phyloP scores from a whole-genome alignment of 1,140 invertebrate genomes.

The Drosophila simulans region DNA sequence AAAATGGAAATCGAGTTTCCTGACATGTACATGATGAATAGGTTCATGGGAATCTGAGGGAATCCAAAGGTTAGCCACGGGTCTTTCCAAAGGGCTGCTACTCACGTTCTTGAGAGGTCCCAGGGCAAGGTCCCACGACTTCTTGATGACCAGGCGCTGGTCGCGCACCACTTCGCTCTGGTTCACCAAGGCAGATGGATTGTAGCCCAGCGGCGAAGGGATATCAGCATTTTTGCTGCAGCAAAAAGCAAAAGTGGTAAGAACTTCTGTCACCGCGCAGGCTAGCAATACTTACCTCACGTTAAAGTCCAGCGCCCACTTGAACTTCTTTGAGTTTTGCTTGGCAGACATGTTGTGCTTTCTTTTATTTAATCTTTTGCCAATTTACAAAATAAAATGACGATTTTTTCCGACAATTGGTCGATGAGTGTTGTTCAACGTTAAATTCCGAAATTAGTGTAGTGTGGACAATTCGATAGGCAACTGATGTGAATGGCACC shows the following conservation, averaged over 20 bases:
- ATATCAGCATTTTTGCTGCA: conserved; percentile 85
- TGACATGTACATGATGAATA: conserved; percentile 99
- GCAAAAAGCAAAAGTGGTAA: conserved; percentile 11
- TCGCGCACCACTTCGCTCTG: conserved; percentile 91
- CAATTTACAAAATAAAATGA: conserved; percentile 40
- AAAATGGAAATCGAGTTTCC: conserved; percentile 99
- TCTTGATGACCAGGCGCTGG: conserved; percentile 94
- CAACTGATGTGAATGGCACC: neutral
- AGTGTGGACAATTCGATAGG: conserved; percentile 21
- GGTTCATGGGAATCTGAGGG: conserved; percentile 95
- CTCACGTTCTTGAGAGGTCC: conserved; percentile 89
- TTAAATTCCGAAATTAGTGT: neutral
- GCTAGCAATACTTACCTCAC: conserved; percentile 39
- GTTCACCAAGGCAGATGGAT: conserved; percentile 88
- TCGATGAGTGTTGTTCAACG: conserved; percentile 14
- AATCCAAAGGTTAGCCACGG: conserved; percentile 5
- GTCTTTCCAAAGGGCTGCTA: neutral
- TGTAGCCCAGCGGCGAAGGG: conserved; percentile 93
- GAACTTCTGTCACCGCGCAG: neutral
- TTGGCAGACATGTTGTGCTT: conserved; percentile 73
- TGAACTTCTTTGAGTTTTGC: conserved; percentile 72
- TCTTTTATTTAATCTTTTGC: conserved; percentile 44
- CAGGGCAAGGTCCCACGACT: conserved; percentile 98
- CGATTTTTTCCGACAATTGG: conserved; percentile 32
- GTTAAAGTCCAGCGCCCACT: conserved; percentile 81